Conservation (phyloP, 2,113 vertebrate genomes). For the Progne subis region DNA sequence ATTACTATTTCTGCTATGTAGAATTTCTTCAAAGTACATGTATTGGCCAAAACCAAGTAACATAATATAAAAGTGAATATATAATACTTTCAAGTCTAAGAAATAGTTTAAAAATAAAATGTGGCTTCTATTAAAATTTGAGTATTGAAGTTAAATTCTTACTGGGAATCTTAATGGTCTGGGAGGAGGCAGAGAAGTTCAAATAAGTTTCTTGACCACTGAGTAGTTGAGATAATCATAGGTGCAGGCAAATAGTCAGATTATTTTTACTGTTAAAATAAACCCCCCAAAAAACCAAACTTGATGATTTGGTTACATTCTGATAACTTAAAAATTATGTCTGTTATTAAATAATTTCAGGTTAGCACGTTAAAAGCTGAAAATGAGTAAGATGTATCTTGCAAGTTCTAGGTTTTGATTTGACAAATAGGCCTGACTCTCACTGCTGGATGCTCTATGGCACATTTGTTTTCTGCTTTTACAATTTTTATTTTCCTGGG, state of each 20-base stretch:
- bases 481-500: neutral
- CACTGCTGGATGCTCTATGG: neutral
- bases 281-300: neutral
- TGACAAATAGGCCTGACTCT: neutral
- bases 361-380: neutral
- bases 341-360: neutral
- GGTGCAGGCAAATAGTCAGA: neutral
- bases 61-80: neutral
- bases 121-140: neutral
- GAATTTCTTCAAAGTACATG: neutral
- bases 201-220: neutral
- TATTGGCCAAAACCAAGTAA: neutral
- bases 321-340: neutral
- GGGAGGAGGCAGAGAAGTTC: neutral
- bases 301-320: neutral
- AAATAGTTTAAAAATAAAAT: neutral
- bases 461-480: neutral
- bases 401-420: neutral
- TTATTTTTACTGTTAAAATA: neutral
- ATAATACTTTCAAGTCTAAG: neutral
- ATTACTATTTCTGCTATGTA: neutral
- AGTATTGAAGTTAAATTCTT: neutral
- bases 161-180: neutral
- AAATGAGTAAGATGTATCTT: neutral
- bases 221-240: neutral